Conservation (phyloP, 2,888 invertebrate genomes). For the Pseudeuparius sepicola region DNA sequence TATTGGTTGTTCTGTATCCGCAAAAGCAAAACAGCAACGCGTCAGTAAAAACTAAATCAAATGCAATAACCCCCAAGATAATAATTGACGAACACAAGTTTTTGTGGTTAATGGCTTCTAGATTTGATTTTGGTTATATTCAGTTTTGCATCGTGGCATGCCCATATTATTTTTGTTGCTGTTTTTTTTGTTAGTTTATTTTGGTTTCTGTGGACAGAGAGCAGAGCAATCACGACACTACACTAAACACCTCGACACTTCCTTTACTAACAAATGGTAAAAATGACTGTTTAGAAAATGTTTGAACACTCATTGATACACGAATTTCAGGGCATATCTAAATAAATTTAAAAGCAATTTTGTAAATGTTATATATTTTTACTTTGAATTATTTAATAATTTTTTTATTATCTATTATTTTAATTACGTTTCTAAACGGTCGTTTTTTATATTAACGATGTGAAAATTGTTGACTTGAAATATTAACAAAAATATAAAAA, state of each 20-base stretch:
- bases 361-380: too few relatives aligned
- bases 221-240: constrained; percentile 37
- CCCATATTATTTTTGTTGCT: constrained; percentile 30
- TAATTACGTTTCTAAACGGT: too few relatives aligned
- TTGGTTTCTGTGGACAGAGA: constrained; percentile 32
- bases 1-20: constrained; percentile 40
- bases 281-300: too few relatives aligned
- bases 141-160: constrained; percentile 40
- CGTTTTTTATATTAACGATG: too few relatives aligned
- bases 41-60: not conserved
- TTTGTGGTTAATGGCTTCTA: constrained; percentile 14
- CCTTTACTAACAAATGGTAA: too few relatives aligned
- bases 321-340: too few relatives aligned
- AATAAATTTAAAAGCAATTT: too few relatives aligned
- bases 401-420: too few relatives aligned
- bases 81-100: constrained; percentile 36
- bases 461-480: too few relatives aligned
- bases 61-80: constrained; percentile 30
- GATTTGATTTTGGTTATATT: constrained; percentile 19
- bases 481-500: too few relatives aligned
- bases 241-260: constrained; percentile 20
- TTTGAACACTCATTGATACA: too few relatives aligned
- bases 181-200: constrained; percentile 29
- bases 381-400: too few relatives aligned
- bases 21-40: constrained; percentile 3